phyloP scores from a whole-genome alignment of 2,888 invertebrate species.

The Stenodera caucasica region DNA sequence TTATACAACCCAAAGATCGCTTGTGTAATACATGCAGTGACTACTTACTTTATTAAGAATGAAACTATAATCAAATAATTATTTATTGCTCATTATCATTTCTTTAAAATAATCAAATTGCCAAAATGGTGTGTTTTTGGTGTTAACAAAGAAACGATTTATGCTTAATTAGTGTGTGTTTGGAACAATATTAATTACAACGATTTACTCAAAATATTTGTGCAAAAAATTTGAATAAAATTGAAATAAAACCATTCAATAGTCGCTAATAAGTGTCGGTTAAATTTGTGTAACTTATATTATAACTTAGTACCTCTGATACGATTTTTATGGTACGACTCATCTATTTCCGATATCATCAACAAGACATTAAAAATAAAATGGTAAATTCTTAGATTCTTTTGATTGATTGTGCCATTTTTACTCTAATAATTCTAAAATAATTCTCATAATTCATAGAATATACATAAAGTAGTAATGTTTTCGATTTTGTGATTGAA shows the following conservation, averaged over 20 bases:
- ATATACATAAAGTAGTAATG: constrained; percentile 21
- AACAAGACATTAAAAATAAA: background rate
- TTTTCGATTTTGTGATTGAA: constrained; percentile 37
- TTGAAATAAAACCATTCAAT: constrained; percentile 38
- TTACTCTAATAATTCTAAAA: constrained; percentile 36
- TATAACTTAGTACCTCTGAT: constrained; percentile 25
- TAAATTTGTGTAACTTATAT: constrained; percentile 30
- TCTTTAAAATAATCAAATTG: constrained; percentile 17
- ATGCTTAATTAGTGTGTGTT: constrained; percentile 43
- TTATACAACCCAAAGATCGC: constrained; percentile 56
- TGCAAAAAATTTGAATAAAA: constrained; percentile 36
- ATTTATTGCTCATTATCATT: constrained; percentile 30
- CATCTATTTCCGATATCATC: constrained; percentile 8
- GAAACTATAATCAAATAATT: constrained; percentile 22
- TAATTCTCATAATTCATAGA: constrained; percentile 32
- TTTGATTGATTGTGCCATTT: constrained; percentile 30
- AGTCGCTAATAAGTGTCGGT: constrained; percentile 39
- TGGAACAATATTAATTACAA: constrained; percentile 42
- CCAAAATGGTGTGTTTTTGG: constrained; percentile 20
- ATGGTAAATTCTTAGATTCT: background rate
- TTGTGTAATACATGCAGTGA: constrained; percentile 13
- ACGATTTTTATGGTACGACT: constrained; percentile 23
- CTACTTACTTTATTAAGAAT: constrained; percentile 23
- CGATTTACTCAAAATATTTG: constrained; percentile 49
- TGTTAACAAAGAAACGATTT: constrained; percentile 22